These are phyloP conservation scores for Synergus laeviventris DNA, from an alignment of 2,888 invertebrate species.

Conservation along the genomic window DNA sequence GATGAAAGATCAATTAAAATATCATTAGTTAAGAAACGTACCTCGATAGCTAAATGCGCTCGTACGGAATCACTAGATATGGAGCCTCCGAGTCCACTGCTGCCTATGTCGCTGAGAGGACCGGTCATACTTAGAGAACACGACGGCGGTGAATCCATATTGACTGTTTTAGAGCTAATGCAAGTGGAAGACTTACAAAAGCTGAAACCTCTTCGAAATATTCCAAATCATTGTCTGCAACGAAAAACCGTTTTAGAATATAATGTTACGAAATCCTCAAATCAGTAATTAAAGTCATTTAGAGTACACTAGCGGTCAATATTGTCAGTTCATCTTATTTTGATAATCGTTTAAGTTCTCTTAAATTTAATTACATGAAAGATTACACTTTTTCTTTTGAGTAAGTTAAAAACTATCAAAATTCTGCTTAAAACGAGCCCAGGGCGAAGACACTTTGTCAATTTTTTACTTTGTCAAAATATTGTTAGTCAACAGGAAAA, in stretches of 20 bases:
- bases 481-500: too few relatives aligned
- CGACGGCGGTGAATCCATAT: slow-evolving; percentile 87
- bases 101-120: slow-evolving; percentile 86
- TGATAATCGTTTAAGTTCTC: too few relatives aligned
- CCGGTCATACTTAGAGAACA: slow-evolving; percentile 86
- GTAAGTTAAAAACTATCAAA: too few relatives aligned
- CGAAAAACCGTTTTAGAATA: slow-evolving; percentile 6
- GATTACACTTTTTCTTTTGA: too few relatives aligned
- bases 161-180: slow-evolving; percentile 52
- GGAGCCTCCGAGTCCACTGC: slow-evolving; percentile 86
- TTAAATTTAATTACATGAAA: too few relatives aligned
- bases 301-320: not conserved
- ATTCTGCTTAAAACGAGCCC: too few relatives aligned
- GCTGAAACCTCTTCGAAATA: slow-evolving; percentile 61
- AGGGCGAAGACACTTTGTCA: too few relatives aligned
- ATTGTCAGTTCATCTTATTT: too few relatives aligned
- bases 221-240: slow-evolving; percentile 68
- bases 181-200: slow-evolving; percentile 56
- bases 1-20: not conserved
- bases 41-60: slow-evolving; percentile 84
- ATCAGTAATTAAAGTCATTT: not conserved
- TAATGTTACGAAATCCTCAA: slow-evolving; percentile 1
- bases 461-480: too few relatives aligned
- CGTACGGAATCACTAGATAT: slow-evolving; percentile 85
- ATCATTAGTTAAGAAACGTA: slow-evolving; percentile 62